Percentiles rank a stretch among this genome's conserved stretches.
These are phyloP conservation scores for Gopherus flavomarginatus DNA, from an alignment of 2,113 vertebrate species.

Conservation along the genomic window DNA sequence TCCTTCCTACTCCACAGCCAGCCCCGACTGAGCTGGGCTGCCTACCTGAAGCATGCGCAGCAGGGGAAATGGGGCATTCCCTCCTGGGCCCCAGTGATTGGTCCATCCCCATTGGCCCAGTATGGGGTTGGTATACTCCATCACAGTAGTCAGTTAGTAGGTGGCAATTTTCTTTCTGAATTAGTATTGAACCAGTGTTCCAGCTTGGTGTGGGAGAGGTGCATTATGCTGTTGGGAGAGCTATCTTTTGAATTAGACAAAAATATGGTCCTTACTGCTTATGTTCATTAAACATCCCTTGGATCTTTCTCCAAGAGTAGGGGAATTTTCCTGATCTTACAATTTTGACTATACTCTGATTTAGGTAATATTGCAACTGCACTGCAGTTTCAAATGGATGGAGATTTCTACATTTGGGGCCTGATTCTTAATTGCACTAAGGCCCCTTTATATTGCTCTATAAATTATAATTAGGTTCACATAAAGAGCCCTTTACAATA, in stretches of 20 bases:
- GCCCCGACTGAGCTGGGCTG: too few relatives aligned
- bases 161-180: not conserved
- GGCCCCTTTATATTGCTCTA: not conserved
- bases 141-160: not conserved
- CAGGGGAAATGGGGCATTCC: too few relatives aligned
- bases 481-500: not conserved
- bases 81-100: too few relatives aligned
- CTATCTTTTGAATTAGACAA: not conserved
- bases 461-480: not conserved
- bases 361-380: not conserved
- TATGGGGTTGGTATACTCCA: too few relatives aligned
- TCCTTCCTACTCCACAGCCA: too few relatives aligned
- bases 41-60: too few relatives aligned
- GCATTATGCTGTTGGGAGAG: not conserved
- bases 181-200: not conserved
- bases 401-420: not conserved
- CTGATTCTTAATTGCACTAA: not conserved
- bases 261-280: not conserved
- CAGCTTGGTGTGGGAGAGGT: not conserved
- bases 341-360: constrained; percentile 9
- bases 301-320: not conserved
- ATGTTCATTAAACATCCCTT: constrained; percentile 5
- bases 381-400: not conserved
- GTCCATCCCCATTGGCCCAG: too few relatives aligned
- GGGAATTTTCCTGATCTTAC: not conserved